Percentiles rank a stretch among this genome's conserved stretches.
Conservation (phyloP, 92 coral and sea anemone species). For the Zoanthus sociatus region DNA sequence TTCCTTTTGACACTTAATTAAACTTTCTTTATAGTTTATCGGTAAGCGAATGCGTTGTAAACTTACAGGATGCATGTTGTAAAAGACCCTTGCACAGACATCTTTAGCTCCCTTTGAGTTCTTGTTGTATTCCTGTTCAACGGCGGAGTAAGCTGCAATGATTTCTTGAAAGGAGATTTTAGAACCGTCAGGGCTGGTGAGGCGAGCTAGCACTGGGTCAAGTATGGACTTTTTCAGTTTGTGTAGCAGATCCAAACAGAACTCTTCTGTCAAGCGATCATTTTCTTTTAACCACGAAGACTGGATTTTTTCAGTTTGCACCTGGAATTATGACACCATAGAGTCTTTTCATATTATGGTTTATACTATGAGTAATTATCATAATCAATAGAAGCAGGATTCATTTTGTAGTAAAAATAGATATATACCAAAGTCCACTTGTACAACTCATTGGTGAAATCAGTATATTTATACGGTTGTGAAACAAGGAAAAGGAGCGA, state of each 20-base stretch:
- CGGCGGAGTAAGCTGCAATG: constrained; percentile 60
- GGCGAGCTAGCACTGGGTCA: constrained; percentile 61
- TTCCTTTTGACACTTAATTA: background rate
- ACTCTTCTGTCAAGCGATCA: constrained; percentile 56
- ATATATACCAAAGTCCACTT: too few species aligned
- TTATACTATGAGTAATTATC: background rate
- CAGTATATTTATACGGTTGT: too few species aligned
- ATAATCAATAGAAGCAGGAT: background rate
- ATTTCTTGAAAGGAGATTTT: constrained; percentile 66
- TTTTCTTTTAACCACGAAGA: constrained; percentile 60
- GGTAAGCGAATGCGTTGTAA: too few species aligned
- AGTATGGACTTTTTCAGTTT: constrained; percentile 54
- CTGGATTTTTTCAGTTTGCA: constrained; percentile 47
- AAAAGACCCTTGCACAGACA: constrained; percentile 70
- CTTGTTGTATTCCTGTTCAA: constrained; percentile 60
- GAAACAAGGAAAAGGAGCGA: too few species aligned
- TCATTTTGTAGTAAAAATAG: background rate
- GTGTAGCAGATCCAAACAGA: constrained; percentile 52
- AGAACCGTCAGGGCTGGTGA: constrained; percentile 62
- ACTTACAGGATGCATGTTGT: constrained; percentile 77
- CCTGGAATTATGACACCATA: constrained; percentile 6
- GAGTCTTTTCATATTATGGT: background rate
- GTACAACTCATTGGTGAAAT: too few species aligned
- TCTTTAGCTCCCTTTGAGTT: constrained; percentile 70
- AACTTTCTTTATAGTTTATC: background rate